Evolutionary conservation across 2,888 invertebrate species (phyloP).

Genomic region (Dioctria rufipes): DNA sequence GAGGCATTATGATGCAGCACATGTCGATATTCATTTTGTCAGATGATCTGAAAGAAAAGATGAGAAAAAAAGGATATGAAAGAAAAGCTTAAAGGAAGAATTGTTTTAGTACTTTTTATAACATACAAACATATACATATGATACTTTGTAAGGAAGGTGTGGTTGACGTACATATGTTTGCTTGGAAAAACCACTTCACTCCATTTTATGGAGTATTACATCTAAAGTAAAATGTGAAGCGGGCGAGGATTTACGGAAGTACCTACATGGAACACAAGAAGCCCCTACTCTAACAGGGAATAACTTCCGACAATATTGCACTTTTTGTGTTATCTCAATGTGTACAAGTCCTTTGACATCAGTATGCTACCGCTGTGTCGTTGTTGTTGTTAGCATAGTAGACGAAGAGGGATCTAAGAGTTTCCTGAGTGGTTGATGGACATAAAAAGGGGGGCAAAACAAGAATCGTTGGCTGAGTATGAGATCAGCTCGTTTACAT

Average conservation of each 20-base stretch:
- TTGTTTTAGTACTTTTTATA: slow-evolving; percentile 11
- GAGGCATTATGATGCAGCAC: slow-evolving; percentile 4
- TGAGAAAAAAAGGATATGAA: not conserved
- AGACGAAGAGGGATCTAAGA: not conserved
- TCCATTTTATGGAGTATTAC: not conserved
- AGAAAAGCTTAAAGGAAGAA: not conserved
- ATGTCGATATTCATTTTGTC: not conserved
- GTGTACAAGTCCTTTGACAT: slow-evolving; percentile 17
- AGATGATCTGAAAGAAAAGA: slow-evolving; percentile 18
- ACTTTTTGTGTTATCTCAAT: slow-evolving; percentile 15
- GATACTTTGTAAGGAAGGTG: not conserved
- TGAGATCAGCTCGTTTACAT: slow-evolving; percentile 40
- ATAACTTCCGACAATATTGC: slow-evolving; percentile 42
- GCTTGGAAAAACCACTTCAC: not conserved
- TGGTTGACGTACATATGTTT: not conserved
- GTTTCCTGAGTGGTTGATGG: slow-evolving; percentile 42
- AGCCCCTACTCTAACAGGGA: not conserved
- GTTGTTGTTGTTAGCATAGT: not conserved
- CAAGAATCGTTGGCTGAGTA: slow-evolving; percentile 23
- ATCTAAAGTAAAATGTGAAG: no score
- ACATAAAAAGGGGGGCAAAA: slow-evolving; percentile 31
- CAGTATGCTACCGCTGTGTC: not conserved
- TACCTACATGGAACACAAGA: not conserved
- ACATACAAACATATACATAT: not conserved
- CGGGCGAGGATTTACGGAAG: not conserved